Evolutionary conservation across 1,140 invertebrate genomes (phyloP), one percentile per base, ranked within the genome.

Genomic region (Tetramorium alpestre): DNA sequence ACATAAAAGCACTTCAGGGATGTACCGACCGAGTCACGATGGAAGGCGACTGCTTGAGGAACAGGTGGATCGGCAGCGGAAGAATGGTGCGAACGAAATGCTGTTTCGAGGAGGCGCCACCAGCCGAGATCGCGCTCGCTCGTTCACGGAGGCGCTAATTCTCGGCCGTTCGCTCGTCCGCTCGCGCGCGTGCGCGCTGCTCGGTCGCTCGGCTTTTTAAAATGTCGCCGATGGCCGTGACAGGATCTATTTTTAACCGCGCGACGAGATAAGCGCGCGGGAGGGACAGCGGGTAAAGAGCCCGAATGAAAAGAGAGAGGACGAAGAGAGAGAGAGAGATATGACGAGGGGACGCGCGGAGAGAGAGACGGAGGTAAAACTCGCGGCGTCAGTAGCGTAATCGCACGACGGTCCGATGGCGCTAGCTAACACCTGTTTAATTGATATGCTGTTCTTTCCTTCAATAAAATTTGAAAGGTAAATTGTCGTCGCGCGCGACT

Each of bases 171-270:
- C 73, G 56, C 54, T 87, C 54, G 77, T 85, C 88, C 64, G 1
- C 38, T 41, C 62, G 33, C 54, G 56, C 58, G 64, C 62, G 72
- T 64, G 38, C 81, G 47, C 85, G 64, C 86, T 82, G 78, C 87
- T 86, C 89, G 92, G 92, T 87, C 93, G 41, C 41, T 93, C 94
- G 94, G 93, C 93, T 93, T 95, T 95, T 94, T 95, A 91, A 95
- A 94, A 95, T 95, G 94, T 95, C 94, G 93, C 93, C 91, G 92
- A 93, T 95, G 94, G 94, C 95, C 94, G 93, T 95, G 94, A 95
- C 93, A 94, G 93, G 92, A 81, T 93, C 93, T 95, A 95, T 95
- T 95, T 95, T 95, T 95, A 95, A 94, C 92, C 88, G 72, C 89
- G 72, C 90, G 89, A 78, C 92, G 91, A 95, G 94, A 95, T 94